These are phyloP conservation scores for Microctonus aethiopoides DNA, from an alignment of 2,888 invertebrate species.

Conservation along the genomic window DNA sequence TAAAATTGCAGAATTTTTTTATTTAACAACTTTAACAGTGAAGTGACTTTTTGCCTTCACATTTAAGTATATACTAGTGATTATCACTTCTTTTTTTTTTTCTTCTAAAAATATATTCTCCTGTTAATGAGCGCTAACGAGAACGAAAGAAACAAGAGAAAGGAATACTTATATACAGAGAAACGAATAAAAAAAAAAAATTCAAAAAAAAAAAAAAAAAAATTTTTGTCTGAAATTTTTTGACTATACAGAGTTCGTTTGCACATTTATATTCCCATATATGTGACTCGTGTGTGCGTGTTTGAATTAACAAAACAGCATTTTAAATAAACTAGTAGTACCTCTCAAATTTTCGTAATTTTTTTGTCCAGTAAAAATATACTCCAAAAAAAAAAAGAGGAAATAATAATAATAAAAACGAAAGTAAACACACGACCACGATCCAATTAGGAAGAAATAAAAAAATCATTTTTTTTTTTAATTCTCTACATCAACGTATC, in stretches of 20 bases:
- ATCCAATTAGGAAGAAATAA: background rate
- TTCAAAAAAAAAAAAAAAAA: too few species aligned
- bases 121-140: constrained; percentile 5
- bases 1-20: background rate
- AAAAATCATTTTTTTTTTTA: background rate
- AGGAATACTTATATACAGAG: too few species aligned
- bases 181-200: too few species aligned
- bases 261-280: too few species aligned
- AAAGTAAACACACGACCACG: background rate
- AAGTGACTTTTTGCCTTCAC: background rate
- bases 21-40: background rate
- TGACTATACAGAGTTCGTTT: too few species aligned
- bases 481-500: background rate
- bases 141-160: background rate
- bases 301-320: too few species aligned
- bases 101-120: background rate
- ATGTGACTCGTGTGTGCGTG: too few species aligned
- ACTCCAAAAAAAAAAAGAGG: background rate
- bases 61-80: too few species aligned
- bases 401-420: background rate
- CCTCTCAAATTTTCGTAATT: too few species aligned
- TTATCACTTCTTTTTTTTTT: background rate
- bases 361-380: background rate
- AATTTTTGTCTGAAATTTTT: too few species aligned
- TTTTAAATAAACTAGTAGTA: too few species aligned